Base-by-base conservation (phyloP, 2,888 invertebrate genomes). In the Drosophila vallismaia region DNA sequence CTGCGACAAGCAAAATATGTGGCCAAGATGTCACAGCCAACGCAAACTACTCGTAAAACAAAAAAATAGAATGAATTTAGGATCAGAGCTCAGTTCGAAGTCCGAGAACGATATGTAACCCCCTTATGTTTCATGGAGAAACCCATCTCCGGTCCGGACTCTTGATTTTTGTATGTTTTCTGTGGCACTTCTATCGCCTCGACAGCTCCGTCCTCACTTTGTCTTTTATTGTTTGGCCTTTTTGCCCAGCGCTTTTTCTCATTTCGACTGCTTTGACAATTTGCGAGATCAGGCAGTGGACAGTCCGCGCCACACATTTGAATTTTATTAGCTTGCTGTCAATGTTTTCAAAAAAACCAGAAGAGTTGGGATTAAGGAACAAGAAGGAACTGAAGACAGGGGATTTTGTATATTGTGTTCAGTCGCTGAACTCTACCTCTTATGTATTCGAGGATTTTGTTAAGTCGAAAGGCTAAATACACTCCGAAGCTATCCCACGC, bases 261-360 rank as follows among this genome's bases (percentile, higher is more conserved):
- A 66, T 73, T 85, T 81, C 42, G 52, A 7, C 56, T 42, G 53
- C 49, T 70, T 66, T 84, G 85, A 85, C 88, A 87, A 71, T 58
- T 73, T 69, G 66, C 68, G 74, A 79, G 78, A 82, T 77, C 75
- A 74, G 70, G 76, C 79, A 45, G 36, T 38, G 67, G 83, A 76
- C 82, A 78, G 76, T 82, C 70, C 86, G 86, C 79, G 86, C 85
- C 89, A 76, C 84, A 78, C 89, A 90, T 91, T 90, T 90, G 90
- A 91, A 90, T 90, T 90, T 91, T 90, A 90, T 90, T 91, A 89
- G 84, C 85, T 88, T 68, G 78, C 74, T 89, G 89, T 90, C 91
- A 89, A 81, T 76, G 77, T 50, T 71, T 75, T 62, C 51, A 14
- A 40, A 28, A 44, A 44, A 19, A 4, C 1, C 10, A 3, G 24